phyloP scores from a whole-genome alignment of 2,113 vertebrate genomes.

The Danionella cerebrum region DNA sequence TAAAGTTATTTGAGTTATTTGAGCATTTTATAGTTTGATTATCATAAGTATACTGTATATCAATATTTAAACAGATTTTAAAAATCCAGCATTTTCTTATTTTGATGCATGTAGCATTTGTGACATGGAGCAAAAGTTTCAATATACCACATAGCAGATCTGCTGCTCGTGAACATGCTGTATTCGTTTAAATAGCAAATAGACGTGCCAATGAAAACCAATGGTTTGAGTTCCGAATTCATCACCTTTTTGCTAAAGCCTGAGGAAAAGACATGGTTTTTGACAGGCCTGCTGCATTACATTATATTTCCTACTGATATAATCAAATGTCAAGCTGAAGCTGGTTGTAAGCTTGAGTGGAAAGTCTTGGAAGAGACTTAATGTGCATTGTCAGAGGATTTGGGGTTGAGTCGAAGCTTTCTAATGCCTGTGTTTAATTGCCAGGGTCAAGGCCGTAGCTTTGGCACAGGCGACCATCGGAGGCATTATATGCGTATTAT shows the following conservation, averaged over 20 bases:
- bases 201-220: slow-evolving; percentile 36
- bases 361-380: slow-evolving; percentile 48
- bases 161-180: slow-evolving; percentile 31
- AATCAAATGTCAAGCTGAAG: slow-evolving; percentile 52
- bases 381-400: slow-evolving; percentile 51
- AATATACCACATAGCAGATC: neutral
- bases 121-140: neutral
- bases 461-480: slow-evolving; percentile 55
- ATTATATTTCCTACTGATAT: slow-evolving; percentile 37
- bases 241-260: slow-evolving; percentile 29
- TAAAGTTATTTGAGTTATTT: neutral
- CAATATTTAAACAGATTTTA: too few species aligned
- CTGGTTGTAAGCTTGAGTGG: slow-evolving; percentile 46
- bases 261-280: neutral
- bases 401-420: slow-evolving; percentile 46
- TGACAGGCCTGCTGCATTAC: slow-evolving; percentile 25
- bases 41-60: too few species aligned
- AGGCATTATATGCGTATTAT: slow-evolving; percentile 66
- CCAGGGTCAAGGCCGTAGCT: slow-evolving; percentile 58
- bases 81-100: neutral
- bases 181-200: neutral
- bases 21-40: too few species aligned
- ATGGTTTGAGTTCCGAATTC: slow-evolving; percentile 24
- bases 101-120: neutral
- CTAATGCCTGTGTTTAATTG: slow-evolving; percentile 65